phyloP scores from a whole-genome alignment of 2,113 vertebrate species.

The Myotis davidii region DNA sequence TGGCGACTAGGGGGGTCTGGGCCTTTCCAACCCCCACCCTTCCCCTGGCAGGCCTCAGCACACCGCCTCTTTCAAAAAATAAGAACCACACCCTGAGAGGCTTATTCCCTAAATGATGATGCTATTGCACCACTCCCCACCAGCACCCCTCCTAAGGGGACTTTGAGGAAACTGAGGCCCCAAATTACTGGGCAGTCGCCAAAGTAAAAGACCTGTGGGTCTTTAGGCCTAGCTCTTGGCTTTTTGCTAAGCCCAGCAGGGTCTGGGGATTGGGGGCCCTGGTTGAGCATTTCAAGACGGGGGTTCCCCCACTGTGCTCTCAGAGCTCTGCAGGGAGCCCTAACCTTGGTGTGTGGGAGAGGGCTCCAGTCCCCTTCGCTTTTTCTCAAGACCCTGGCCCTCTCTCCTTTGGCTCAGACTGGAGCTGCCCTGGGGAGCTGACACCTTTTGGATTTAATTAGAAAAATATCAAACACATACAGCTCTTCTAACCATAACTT shows the following conservation, averaged over 20 bases:
- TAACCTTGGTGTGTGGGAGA: neutral
- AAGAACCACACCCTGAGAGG: slow-evolving; percentile 70
- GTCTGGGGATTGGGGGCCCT: neutral
- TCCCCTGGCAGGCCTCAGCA: neutral
- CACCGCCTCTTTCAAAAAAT: slow-evolving; percentile 65
- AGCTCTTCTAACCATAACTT: slow-evolving; percentile 81
- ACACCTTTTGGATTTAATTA: slow-evolving; percentile 83
- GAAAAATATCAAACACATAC: slow-evolving; percentile 81
- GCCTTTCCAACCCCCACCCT: neutral
- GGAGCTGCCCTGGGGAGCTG: slow-evolving; percentile 75
- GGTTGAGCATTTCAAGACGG: neutral
- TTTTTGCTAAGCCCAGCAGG: neutral
- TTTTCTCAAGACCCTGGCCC: slow-evolving; percentile 38
- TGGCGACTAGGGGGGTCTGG: neutral
- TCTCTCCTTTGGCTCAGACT: slow-evolving; percentile 52
- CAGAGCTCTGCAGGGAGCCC: neutral
- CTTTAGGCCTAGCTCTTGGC: neutral
- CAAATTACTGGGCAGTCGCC: neutral
- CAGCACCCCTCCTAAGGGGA: slow-evolving; percentile 20
- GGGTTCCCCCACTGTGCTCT: neutral
- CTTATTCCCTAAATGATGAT: slow-evolving; percentile 52
- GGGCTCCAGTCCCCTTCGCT: neutral
- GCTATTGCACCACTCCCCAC: slow-evolving; percentile 53
- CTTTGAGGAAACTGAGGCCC: slow-evolving; percentile 32
- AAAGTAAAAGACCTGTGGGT: neutral